Base-by-base conservation (phyloP, 1,140 invertebrate species). In the Pinna nobilis region DNA sequence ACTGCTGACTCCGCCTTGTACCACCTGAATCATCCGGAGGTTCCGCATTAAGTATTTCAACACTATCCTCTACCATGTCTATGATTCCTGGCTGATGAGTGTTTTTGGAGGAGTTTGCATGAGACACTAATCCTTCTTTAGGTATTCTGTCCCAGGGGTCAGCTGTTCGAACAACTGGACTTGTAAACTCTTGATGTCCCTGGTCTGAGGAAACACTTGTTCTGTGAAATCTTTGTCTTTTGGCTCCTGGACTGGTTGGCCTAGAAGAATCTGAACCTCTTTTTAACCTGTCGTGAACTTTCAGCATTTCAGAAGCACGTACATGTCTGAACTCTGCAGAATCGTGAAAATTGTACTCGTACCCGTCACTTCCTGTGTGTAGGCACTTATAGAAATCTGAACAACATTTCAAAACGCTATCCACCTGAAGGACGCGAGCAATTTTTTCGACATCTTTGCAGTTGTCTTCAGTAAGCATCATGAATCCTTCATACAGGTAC, bases 401-500 rank as follows among this genome's bases (percentile, higher is more conserved):
- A 60, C 70, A 73, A 37, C 70, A 73, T 32, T 73, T 73, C 15
- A 73, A 47, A 60, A 73, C 55, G 50, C 64, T 67, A 30, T 73
- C 70, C 5, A 73, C 70, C 39, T 73, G 70, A n/a, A 73, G 47
- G 37, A 73, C 37, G 9, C 64, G 37, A 20, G 63, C 70, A 28
- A 73, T 59, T 39, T 65, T 66, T 35, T 73, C 70, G 13, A 73
- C 64, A 60, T 73, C 63, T 33, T 59, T 51, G 23, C 51, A 49
- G 51, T 66, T 73, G 15, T 73, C 70, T 30, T 73, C 70, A 67
- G 70, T 59, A 25, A 73, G 57, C 61, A 73, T 60, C 70, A 73
- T 73, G 32, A 73, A 73, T 4, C 70, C 70, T 41, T 73, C 70
- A 67, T 73, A 73, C 41, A 73, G 39, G 53, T 73, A 73, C 51